Conservation (phyloP, 1,140 invertebrate genomes). For the Ips nitidus region DNA sequence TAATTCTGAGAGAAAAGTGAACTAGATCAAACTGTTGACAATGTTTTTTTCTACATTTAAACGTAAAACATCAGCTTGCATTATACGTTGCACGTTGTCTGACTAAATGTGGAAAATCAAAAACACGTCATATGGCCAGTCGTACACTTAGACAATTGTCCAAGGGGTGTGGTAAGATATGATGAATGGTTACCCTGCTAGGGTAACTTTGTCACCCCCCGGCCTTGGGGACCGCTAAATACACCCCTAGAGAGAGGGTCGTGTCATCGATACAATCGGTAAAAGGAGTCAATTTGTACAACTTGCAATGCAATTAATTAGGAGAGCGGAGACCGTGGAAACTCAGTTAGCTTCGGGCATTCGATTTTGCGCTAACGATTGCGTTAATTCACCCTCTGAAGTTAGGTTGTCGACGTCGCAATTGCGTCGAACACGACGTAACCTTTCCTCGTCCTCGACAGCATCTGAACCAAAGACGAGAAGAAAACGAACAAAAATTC, state of each 20-base stretch:
- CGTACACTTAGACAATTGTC: conserved; percentile 18
- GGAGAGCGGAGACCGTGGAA: conserved; percentile 8
- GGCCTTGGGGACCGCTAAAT: conserved; percentile 30
- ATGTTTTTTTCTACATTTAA: too few relatives aligned
- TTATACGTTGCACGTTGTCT: too few relatives aligned
- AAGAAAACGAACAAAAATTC: conserved; percentile 30
- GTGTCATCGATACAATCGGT: conserved; percentile 36
- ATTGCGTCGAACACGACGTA: not conserved
- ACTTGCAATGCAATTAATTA: conserved; percentile 32
- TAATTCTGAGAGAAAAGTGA: too few relatives aligned
- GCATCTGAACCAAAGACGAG: conserved; percentile 20
- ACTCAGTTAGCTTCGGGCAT: not conserved
- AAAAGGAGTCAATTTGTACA: conserved; percentile 36
- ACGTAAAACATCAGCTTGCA: too few relatives aligned
- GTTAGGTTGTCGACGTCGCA: too few relatives aligned
- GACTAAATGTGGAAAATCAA: not conserved
- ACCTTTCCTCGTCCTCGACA: not conserved
- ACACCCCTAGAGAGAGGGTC: conserved; percentile 30
- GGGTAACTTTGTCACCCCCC: conserved; percentile 27
- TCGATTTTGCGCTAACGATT: not conserved
- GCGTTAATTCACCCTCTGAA: not conserved
- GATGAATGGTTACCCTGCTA: conserved; percentile 25
- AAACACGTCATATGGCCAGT: conserved; percentile 29
- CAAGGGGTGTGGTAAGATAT: conserved; percentile 33
- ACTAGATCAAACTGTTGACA: too few relatives aligned